Base-by-base conservation (phyloP, 2,888 invertebrate genomes). In the Lottia gigantea region DNA sequence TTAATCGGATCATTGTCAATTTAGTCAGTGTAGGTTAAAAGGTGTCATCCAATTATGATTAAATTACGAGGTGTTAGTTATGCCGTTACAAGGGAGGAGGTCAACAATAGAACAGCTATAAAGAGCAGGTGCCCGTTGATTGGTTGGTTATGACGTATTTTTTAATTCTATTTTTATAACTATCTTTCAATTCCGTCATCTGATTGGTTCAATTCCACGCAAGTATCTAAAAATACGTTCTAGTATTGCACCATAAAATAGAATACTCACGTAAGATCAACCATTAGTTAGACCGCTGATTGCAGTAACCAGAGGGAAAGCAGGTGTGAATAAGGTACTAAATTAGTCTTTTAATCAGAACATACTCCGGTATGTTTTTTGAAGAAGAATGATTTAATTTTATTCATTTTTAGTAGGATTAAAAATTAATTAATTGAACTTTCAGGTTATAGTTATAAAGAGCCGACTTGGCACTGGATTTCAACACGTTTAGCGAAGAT, bases 181-280 rank as follows among this genome's bases (percentile, higher is more conserved):
- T 16, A 46, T 66, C 15, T 67, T 71, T 71, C 64, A 45, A 46
- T 66, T 68, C 55, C 40, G 14, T 46, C 66, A 49, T 23, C 4
- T 68, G 70, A 75, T 75, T 77, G 75, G 75, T 40, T 61, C 46
- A 12, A 40, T 15, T 62, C 25, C 64, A 64, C 67, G 71, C 76
- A 69, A 77, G 70, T 46, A 67, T 62, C 78, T 78, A 74, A 76
- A 76, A 72, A 71, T 82, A 82, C 81, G 68, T 72, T 72, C 64
- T 64, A 68, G 68, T 71, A 80, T 82, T 83, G 82, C 82, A 80
- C 83, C 80, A 82, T 81, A 80, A 73, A 71, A 72, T 67, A 62
- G 62, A 45, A 45, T 40, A 47, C 55, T 26, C 49, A 70, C 66
- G 74, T 71, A 76, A 77, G 78, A 64, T 78, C 76, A 70, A 40